Percentiles rank a stretch among this genome's conserved stretches.
Evolutionary conservation across 2,888 invertebrate genomes (phyloP).

Genomic region (Acholoe squamosa): DNA sequence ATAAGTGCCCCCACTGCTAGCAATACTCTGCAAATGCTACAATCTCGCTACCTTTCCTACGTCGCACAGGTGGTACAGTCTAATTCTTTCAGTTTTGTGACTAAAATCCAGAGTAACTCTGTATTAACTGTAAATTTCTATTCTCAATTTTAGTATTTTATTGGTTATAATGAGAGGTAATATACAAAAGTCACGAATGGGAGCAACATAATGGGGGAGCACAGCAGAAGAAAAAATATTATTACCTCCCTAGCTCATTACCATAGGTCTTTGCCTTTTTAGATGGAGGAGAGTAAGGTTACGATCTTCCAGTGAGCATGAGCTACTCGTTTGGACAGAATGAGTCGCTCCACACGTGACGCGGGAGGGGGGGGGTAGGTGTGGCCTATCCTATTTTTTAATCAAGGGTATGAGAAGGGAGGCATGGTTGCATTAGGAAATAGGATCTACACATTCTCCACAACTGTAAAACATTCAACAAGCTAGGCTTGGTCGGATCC

Average conservation of each 20-base stretch:
- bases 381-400: not conserved
- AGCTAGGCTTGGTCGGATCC: not conserved
- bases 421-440: constrained; percentile 4
- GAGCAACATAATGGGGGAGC: not conserved
- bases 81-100: too few species aligned
- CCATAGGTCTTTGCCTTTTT: constrained; percentile 6
- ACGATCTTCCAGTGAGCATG: not conserved
- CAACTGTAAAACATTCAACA: not conserved
- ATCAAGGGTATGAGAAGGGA: not conserved
- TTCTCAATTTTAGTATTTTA: not conserved
- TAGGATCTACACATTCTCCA: constrained; percentile 28
- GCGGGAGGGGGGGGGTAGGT: not conserved
- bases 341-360: not conserved
- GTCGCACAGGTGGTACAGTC: too few species aligned
- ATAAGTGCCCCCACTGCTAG: too few species aligned
- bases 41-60: too few species aligned
- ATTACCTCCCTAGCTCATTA: not conserved
- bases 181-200: not conserved
- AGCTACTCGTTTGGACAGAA: not conserved
- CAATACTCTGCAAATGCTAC: too few species aligned
- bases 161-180: not conserved
- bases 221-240: not conserved
- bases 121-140: too few species aligned
- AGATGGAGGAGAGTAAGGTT: not conserved
- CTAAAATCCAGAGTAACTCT: too few species aligned